A percentile compares a stretch with the other conserved stretches of the same genome.
phyloP scores from a whole-genome alignment of 2,888 invertebrate species.

The Gari tellinella region DNA sequence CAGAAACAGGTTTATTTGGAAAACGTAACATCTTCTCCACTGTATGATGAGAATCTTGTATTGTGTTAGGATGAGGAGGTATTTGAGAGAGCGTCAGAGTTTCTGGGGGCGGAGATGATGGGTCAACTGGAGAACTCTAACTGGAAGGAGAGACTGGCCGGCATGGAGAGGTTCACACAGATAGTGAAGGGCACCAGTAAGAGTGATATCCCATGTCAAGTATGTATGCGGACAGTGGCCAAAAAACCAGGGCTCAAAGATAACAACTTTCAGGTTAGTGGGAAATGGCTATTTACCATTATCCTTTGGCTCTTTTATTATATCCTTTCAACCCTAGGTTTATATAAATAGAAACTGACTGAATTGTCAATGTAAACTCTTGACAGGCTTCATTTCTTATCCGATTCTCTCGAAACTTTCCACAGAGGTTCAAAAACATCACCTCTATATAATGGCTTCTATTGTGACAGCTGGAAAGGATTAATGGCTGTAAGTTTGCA shows the following conservation, averaged over 20 bases:
- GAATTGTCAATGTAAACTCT: too few relatives aligned
- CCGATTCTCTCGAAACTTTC: too few relatives aligned
- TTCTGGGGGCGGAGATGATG: slow-evolving; percentile 87
- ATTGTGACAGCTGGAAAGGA: too few relatives aligned
- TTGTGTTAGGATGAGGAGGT: slow-evolving; percentile 89
- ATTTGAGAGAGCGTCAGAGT: slow-evolving; percentile 88
- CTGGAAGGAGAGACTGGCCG: slow-evolving; percentile 93
- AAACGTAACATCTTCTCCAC: background rate
- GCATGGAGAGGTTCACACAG: slow-evolving; percentile 90
- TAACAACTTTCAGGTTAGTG: slow-evolving; percentile 91
- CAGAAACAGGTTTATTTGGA: too few relatives aligned
- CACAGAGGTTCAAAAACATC: too few relatives aligned
- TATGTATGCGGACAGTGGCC: slow-evolving; percentile 89
- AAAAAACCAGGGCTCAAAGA: slow-evolving; percentile 95
- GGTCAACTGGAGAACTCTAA: slow-evolving; percentile 90
- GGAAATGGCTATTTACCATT: too few relatives aligned
- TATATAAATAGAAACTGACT: too few relatives aligned
- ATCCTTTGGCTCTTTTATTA: too few relatives aligned
- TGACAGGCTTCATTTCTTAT: too few relatives aligned
- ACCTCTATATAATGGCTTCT: too few relatives aligned
- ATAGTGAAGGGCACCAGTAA: slow-evolving; percentile 85
- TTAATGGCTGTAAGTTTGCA: too few relatives aligned
- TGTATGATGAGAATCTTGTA: background rate
- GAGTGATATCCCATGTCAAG: slow-evolving; percentile 90
- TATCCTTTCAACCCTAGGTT: too few relatives aligned